These are phyloP conservation scores for Ictidomys tridecemlineatus DNA, from an alignment of 2,113 vertebrate genomes.

Conservation along the genomic window DNA sequence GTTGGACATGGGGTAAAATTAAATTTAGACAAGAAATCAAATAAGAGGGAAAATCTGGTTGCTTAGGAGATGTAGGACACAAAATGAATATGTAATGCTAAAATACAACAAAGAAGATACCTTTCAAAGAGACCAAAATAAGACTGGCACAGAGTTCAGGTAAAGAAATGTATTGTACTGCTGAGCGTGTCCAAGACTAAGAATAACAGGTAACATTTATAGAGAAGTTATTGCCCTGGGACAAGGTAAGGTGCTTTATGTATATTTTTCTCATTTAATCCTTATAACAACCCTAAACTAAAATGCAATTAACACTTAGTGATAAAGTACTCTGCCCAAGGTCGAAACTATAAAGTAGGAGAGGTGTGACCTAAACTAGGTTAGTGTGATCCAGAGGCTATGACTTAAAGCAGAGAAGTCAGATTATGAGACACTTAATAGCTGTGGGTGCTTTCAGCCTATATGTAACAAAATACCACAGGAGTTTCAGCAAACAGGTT, in stretches of 20 bases:
- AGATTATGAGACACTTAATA: neutral
- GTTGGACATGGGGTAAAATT: neutral
- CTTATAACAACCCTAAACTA: constrained; percentile 6
- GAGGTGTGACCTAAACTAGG: neutral
- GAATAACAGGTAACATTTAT: neutral
- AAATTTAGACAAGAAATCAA: constrained; percentile 3
- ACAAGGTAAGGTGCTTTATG: neutral
- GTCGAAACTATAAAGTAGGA: constrained; percentile 25
- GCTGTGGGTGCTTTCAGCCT: neutral
- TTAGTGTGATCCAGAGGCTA: neutral
- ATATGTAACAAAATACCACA: constrained; percentile 16
- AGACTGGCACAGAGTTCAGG: neutral
- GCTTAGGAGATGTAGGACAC: neutral
- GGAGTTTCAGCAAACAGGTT: constrained; percentile 6
- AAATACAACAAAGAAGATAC: neutral
- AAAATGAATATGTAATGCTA: neutral
- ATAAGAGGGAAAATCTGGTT: neutral
- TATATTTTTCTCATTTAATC: constrained; percentile 30
- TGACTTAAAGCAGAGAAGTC: neutral
- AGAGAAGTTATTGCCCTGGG: neutral
- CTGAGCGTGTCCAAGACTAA: constrained; percentile 33
- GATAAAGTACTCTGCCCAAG: neutral
- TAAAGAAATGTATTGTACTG: neutral
- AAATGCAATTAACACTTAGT: constrained; percentile 48
- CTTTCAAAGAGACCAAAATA: constrained; percentile 27